phyloP scores from a whole-genome alignment of 2,888 invertebrate genomes.

The Aphrophora alni region DNA sequence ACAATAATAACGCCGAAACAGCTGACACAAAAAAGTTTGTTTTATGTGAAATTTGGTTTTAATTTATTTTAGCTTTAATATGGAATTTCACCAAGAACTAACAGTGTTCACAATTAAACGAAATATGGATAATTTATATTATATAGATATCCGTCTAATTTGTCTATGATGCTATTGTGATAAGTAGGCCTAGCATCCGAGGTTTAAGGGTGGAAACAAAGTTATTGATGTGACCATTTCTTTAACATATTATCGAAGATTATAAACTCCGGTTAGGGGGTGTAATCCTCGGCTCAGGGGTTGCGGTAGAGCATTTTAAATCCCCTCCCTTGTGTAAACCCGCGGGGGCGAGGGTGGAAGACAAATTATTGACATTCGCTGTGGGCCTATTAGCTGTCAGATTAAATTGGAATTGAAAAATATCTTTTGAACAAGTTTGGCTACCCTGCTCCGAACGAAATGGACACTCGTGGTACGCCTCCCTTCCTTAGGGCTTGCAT shows the following conservation, averaged over 20 bases:
- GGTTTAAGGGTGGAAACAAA: neutral
- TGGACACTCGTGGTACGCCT: conserved; percentile 11
- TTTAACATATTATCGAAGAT: conserved; percentile 38
- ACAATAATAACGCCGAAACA: too few relatives aligned
- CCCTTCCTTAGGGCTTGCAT: too few relatives aligned
- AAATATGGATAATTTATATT: too few relatives aligned
- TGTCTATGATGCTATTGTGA: too few relatives aligned
- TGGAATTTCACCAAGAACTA: too few relatives aligned
- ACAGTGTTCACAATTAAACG: too few relatives aligned
- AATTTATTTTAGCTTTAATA: too few relatives aligned
- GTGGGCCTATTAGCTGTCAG: conserved; percentile 52
- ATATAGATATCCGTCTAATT: too few relatives aligned
- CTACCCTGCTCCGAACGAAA: neutral
- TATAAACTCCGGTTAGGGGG: conserved; percentile 38
- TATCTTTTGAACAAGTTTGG: conserved; percentile 43
- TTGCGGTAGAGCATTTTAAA: conserved; percentile 32
- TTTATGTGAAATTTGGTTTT: too few relatives aligned
- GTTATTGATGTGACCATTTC: conserved; percentile 32
- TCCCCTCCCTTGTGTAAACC: conserved; percentile 28
- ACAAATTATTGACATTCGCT: conserved; percentile 52
- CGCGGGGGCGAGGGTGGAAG: conserved; percentile 35
- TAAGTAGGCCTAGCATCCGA: too few relatives aligned
- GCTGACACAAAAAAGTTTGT: too few relatives aligned
- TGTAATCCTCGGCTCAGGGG: conserved; percentile 21
- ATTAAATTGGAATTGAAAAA: conserved; percentile 55